Evolutionary conservation across 1,140 invertebrate genomes (phyloP).

Genomic region (Parapsyche elsis): DNA sequence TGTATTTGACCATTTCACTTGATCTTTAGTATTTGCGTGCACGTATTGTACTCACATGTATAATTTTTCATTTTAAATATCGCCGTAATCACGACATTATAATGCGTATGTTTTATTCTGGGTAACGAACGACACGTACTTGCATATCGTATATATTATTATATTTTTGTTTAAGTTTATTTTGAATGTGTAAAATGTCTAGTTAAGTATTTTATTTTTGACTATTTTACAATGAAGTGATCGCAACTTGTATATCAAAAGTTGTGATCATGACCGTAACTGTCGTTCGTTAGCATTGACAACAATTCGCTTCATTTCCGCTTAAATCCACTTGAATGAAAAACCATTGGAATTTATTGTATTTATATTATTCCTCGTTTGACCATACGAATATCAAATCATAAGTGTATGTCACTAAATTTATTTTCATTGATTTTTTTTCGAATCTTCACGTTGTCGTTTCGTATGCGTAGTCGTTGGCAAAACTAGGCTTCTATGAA

Average conservation of each 20-base stretch:
- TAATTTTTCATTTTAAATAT: too few relatives aligned
- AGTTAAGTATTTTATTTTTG: background rate
- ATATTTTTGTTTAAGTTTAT: too few relatives aligned
- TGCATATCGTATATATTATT: too few relatives aligned
- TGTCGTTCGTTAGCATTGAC: conserved; percentile 19
- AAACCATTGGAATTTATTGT: too few relatives aligned
- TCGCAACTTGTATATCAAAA: background rate
- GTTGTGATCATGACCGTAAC: conserved; percentile 26
- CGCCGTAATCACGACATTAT: too few relatives aligned
- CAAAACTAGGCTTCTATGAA: conserved; percentile 19
- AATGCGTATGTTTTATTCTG: too few relatives aligned
- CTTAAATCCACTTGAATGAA: background rate
- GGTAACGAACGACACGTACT: too few relatives aligned
- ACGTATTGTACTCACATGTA: background rate
- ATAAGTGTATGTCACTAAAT: too few relatives aligned
- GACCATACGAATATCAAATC: background rate
- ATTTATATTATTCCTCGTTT: background rate
- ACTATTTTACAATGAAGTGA: background rate
- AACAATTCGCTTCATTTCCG: conserved; percentile 28
- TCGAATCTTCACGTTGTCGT: background rate
- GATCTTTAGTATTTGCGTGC: conserved; percentile 9
- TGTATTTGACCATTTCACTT: background rate
- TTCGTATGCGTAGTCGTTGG: background rate
- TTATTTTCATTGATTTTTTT: too few relatives aligned
- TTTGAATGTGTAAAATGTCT: too few relatives aligned